A percentile compares a stretch with the other conserved stretches of the same genome.
Conservation (phyloP, 1,140 invertebrate species). For the Monochamus saltuarius region DNA sequence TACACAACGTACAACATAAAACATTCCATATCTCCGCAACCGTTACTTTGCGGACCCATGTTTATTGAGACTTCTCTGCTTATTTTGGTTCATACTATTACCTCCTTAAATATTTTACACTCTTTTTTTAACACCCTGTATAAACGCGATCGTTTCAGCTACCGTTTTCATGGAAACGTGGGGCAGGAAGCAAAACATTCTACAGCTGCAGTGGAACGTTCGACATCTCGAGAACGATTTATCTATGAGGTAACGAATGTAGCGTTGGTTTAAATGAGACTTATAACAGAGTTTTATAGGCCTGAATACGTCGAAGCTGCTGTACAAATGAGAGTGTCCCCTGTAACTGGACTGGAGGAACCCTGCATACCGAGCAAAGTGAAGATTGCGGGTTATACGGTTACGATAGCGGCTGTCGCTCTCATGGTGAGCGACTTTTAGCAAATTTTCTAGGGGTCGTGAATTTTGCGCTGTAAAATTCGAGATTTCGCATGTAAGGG, state of each 20-base stretch:
- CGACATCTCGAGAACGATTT: constrained; percentile 78
- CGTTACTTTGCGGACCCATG: too few relatives aligned
- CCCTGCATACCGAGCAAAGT: constrained; percentile 82
- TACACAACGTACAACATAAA: too few relatives aligned
- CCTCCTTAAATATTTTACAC: too few relatives aligned
- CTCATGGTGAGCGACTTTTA: constrained; percentile 60
- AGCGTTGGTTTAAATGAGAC: not conserved
- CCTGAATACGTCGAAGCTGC: constrained; percentile 67
- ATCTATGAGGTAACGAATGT: constrained; percentile 43
- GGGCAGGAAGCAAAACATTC: constrained; percentile 85
- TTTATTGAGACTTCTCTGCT: too few relatives aligned
- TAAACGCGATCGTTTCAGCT: too few relatives aligned
- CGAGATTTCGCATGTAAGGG: too few relatives aligned
- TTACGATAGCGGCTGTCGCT: constrained; percentile 78
- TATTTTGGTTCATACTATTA: too few relatives aligned
- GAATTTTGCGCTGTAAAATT: too few relatives aligned
- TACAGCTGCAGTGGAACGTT: constrained; percentile 87
- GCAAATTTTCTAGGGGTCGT: too few relatives aligned
- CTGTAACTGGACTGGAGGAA: constrained; percentile 70
- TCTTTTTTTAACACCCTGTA: too few relatives aligned
- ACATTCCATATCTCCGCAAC: too few relatives aligned
- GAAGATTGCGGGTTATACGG: constrained; percentile 73
- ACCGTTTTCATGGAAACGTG: constrained; percentile 88
- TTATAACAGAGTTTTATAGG: constrained; percentile 58
- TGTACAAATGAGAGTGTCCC: constrained; percentile 61